Base-by-base conservation (phyloP, 2,113 vertebrate genomes). In the Seriola aureovittata region DNA sequence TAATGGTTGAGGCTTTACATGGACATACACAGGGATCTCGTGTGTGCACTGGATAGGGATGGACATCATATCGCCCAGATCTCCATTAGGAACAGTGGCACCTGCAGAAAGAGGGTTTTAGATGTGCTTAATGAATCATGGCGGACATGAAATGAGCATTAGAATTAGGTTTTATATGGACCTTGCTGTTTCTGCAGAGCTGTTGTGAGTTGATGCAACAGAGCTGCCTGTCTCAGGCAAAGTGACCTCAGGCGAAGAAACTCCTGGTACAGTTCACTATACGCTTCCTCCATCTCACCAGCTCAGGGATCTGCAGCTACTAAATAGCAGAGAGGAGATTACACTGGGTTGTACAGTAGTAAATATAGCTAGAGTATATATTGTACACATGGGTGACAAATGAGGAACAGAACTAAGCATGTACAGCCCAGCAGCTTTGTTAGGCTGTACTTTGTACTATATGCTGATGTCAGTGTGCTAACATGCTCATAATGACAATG, bases 141-240 rank as follows among this genome's bases (percentile, higher is more conserved):
- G 19, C 14, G 36, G 25, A 46, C 8, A 14, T 63, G 8, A 46
- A 8, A 14, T 8, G n/a, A 54, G n/a, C 2, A 34, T 3, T 21
- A 12, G 4, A 62, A 21, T 48, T 9, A 40, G 38, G 4, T 42
- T 66, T 23, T 1, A 65, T 40, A 17, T 5, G 12, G 21, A 95
- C 93, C 94, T 93, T 91, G 91, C 6, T 91, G 90, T 54, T 80
- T 90, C 73, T 92, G 87, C 78, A 94, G 71, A 4, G 87, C 80
- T 38, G 85, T 23, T 38, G 78, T 89, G 73, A 97, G 92, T 59
- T 95, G 88, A 58, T 87, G 92, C 7, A 97, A 91, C 65, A 97
- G 92, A 48, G 95, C 88, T 0, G 95, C 93, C 85, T 97, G 96
- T 87, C 85, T 94, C 21, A 90, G 34, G 54, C 96, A 97, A 57